Base-by-base conservation (phyloP, 2,797 vertebrate genomes). In the Bradypodion pumilum region DNA sequence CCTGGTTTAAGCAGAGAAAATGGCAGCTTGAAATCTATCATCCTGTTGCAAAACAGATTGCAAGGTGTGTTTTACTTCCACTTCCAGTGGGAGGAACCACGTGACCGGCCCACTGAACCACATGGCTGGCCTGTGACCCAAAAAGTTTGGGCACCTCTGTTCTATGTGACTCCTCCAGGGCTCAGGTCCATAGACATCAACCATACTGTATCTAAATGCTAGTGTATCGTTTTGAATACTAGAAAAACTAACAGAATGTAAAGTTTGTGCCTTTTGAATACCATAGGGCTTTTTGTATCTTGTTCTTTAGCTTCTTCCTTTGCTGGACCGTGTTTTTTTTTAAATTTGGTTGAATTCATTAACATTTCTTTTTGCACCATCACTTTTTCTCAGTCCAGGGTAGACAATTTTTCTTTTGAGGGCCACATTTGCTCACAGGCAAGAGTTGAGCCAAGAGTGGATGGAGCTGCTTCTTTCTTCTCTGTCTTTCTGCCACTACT, bases 301-400 rank as follows among this genome's bases (percentile, higher is more conserved):
- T 1, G n/a, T 1, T 63, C 87, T 88, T 87, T 81, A 13, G 6
- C 12, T 56, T 68, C 86, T 80, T 84, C 88, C 82, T 81, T 49
- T 9, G 1, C 0, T 27, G 83, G 73, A 29, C 80, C 19, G 15
- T 86, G 80, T 74, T 76, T 52, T 15, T 86, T 80, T 74, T 76
- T 52, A 72, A 56, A 46, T n/a, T 69, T 83, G 42, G 13, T 68
- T 83, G 52, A 56, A 19, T 76, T 40, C 65, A 80, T 69, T 80
- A 49, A 49, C 32, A 29, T 62, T 35, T 46, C 0, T 1, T 49
- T 40, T 73, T 75, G 15, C 1, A 78, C 77, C 85, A 59, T 74
- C 49, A 13, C 16, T 65, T 42, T 32, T 69, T 40, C 5, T 8
- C 40, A 27, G 69, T 70, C 68, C 68, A 70, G 37, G 37, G 23